Percentiles rank a stretch among this genome's conserved stretches.
Conservation (phyloP, 2,113 vertebrate genomes). For the Lycaon pictus region DNA sequence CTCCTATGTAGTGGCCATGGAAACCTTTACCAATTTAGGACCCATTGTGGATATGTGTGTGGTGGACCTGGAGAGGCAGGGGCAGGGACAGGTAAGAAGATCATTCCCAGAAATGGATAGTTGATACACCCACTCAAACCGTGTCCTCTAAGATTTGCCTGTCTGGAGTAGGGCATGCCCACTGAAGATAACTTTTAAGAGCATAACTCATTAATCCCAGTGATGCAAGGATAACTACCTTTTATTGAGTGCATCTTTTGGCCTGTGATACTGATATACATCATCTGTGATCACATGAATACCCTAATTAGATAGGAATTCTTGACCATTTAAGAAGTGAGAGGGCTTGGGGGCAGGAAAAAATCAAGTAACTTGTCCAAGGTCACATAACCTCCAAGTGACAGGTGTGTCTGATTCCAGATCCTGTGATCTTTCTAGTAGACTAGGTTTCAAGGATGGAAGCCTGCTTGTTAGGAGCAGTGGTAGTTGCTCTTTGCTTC, state of each 20-base stretch:
- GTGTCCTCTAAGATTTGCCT: neutral
- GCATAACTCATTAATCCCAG: neutral
- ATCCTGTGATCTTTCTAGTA: neutral
- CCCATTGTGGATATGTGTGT: constrained; percentile 99
- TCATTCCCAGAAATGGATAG: neutral
- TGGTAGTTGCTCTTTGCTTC: neutral
- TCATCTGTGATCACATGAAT: neutral
- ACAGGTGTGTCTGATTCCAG: neutral
- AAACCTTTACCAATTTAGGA: constrained; percentile 98
- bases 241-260: neutral
- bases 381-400: neutral
- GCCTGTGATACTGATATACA: neutral
- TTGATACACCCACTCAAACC: neutral
- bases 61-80: constrained; percentile 98
- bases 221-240: neutral
- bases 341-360: neutral
- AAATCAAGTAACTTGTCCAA: neutral
- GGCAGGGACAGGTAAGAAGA: constrained; percentile 95
- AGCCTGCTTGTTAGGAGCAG: neutral
- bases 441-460: neutral
- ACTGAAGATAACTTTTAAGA: neutral
- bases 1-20: constrained; percentile 98
- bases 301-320: neutral
- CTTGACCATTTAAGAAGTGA: constrained; percentile 3
- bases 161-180: neutral